Evolutionary conservation across 2,797 vertebrate genomes (phyloP).

Genomic region (Halcyon badia): DNA sequence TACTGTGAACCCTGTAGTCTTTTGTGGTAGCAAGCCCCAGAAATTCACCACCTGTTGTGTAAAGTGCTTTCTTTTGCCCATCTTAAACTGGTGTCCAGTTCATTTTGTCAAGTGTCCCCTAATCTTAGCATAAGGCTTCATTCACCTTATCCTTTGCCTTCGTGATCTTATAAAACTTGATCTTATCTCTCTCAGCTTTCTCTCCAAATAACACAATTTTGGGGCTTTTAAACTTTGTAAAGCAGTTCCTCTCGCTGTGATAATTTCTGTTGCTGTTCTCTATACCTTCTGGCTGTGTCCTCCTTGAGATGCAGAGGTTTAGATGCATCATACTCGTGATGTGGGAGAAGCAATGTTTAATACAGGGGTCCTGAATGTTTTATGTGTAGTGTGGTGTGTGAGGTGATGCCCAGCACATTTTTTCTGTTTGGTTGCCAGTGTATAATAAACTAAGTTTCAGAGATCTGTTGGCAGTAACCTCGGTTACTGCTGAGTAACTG

Average conservation of each 20-base stretch:
- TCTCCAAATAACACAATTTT: background rate
- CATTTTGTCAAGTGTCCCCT: background rate
- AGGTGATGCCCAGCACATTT: background rate
- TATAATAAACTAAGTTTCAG: background rate
- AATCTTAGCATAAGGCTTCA: background rate
- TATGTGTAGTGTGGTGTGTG: background rate
- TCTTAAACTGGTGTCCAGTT: background rate
- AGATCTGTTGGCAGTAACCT: background rate
- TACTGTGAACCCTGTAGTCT: background rate
- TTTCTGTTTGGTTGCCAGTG: background rate
- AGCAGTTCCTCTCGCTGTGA: background rate
- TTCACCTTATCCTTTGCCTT: background rate
- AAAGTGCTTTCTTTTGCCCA: background rate
- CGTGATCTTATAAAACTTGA: background rate
- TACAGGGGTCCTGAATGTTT: background rate
- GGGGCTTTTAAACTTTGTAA: background rate
- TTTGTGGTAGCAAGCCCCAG: background rate
- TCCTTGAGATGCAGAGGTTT: background rate
- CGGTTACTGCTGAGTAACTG: background rate
- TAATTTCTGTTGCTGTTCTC: background rate
- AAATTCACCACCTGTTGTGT: background rate
- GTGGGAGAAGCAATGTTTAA: background rate
- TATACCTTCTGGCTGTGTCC: background rate
- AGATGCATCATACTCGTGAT: background rate
- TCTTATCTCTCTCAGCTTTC: background rate